Base-by-base conservation (phyloP, 2,113 vertebrate genomes). In the Apus apus region DNA sequence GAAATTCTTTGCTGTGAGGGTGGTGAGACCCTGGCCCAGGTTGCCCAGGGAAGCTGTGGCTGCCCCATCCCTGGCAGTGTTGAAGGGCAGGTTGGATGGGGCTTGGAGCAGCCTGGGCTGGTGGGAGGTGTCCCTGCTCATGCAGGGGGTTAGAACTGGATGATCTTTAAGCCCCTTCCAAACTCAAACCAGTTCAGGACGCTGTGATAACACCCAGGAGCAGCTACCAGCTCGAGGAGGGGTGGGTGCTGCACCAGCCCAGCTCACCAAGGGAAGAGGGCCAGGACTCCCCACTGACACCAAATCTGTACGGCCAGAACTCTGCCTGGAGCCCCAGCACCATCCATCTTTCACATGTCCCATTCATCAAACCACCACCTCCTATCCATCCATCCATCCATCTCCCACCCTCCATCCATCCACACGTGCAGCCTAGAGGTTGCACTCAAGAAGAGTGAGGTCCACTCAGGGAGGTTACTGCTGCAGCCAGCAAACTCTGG, bases 271-370 rank as follows among this genome's bases (percentile, higher is more conserved):
- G 66, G 66, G 58, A 29, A 17, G 22, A 43, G 40, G n/a, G 51
- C 18, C 58, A 10, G 2, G 1, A 9, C 14, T 19, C 40, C 50
- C 25, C 0, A 4, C 43, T 4, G 30, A 23, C 1, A 2, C 8
- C 26, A 12, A 9, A 32, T 60, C 6, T 27, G 16, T 6, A 3
- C 0, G 2, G 62, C 10, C 21, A 6, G 71, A 71, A 27, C 0
- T 2, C 58, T 8, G 36, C 38, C 11, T 9, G 12, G 36, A 29
- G 43, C 30, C 46, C 50, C 34, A 27, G 27, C 13, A 6, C 27
- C 18, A 30, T 19, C 36, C 34, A 27, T 22, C 36, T 40, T 40
- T 40, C 40, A 40, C 40, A 43, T 66, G 12, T 51, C 50, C 27
- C 45, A 9, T 23, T 65, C 34, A 22, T 32, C 54, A 40, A 40